Percentiles rank a stretch among this genome's conserved stretches.
Conservation (phyloP, 2,888 invertebrate genomes). For the Drosophila atripex region DNA sequence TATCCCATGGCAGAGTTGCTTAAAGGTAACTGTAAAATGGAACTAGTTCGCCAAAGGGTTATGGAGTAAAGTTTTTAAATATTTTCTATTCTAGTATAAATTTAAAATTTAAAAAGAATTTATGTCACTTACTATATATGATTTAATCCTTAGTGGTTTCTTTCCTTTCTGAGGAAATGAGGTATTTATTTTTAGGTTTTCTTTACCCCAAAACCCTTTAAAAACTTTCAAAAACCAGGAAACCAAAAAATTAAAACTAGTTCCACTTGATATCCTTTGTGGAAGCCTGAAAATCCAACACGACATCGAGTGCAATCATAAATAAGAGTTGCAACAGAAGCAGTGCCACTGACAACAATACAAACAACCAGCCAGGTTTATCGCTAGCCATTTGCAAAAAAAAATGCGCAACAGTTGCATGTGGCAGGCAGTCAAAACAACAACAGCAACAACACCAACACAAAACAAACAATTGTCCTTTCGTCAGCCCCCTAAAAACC, state of each 20-base stretch:
- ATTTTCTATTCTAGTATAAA: too few species aligned
- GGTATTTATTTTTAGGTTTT: too few species aligned
- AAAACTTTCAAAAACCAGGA: background rate
- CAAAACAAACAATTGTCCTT: constrained; percentile 70
- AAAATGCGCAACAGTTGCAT: constrained; percentile 75
- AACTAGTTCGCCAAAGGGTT: constrained; percentile 13
- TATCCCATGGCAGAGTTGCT: background rate
- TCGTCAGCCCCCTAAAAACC: constrained; percentile 45
- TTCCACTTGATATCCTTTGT: constrained; percentile 15
- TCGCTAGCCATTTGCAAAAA: constrained; percentile 57
- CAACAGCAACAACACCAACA: constrained; percentile 44
- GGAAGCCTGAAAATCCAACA: constrained; percentile 25
- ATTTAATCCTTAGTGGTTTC: too few species aligned
- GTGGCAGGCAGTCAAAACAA: constrained; percentile 34
- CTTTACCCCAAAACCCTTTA: background rate
- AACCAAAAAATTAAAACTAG: constrained; percentile 1
- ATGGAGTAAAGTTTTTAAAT: too few species aligned
- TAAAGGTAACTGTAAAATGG: background rate
- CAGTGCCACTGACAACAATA: constrained; percentile 39
- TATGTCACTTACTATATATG: too few species aligned
- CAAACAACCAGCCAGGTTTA: constrained; percentile 11
- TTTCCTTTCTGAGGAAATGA: too few species aligned
- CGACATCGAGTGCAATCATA: constrained; percentile 44
- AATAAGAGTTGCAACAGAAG: constrained; percentile 25
- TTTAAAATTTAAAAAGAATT: too few species aligned